Evolutionary conservation across 1,140 invertebrate species (phyloP), one percentile per base, ranked within the genome.

Genomic region (Linepithema humile): DNA sequence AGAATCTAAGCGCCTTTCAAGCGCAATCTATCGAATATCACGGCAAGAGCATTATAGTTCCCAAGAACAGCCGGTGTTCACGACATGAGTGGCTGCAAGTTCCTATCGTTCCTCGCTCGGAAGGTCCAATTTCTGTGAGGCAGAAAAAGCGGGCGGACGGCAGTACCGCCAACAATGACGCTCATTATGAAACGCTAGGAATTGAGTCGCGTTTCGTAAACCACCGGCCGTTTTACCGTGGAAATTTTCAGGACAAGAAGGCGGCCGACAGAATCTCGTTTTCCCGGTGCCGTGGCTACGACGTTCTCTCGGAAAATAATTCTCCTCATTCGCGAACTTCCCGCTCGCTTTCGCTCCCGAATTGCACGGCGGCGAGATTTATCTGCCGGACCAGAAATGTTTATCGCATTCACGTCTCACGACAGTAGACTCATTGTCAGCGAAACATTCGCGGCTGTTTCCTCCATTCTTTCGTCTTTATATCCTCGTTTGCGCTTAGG

Each of bases 181-280:
- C 85, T 91, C 90, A 91, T 91, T 89, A 90, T 83, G 69, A 72
- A n/a, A 80, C 64, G 64, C 70, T 59, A 70, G 55, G 62, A 85
- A 90, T 88, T 82, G 83, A 83, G 69, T 85, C 60, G 73, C 74
- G 87, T 91, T 86, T 85, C 86, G 85, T 86, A 84, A 91, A 91
- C 85, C 78, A 82, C 77, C 72, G n/a, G 45, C 67, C 64, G 73
- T 83, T 67, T 74, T 53, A 57, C 23, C 75, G 48, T 26, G n/a
- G 38, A 55, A 80, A n/a, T 50, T 65, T 64, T n/a, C 26, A 23
- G 32, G 65, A 64, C 64, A 38, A 59, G 45, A 65, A 69, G 60
- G 60, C 77, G 32, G 48, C 53, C 35, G 75, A 17, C 10, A 78
- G 53, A 57, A 45, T 55, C 74, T 59, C 55, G 40, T 64, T 69